Conservation (phyloP, 2,113 vertebrate genomes). For the Gymnobelideus leadbeateri region DNA sequence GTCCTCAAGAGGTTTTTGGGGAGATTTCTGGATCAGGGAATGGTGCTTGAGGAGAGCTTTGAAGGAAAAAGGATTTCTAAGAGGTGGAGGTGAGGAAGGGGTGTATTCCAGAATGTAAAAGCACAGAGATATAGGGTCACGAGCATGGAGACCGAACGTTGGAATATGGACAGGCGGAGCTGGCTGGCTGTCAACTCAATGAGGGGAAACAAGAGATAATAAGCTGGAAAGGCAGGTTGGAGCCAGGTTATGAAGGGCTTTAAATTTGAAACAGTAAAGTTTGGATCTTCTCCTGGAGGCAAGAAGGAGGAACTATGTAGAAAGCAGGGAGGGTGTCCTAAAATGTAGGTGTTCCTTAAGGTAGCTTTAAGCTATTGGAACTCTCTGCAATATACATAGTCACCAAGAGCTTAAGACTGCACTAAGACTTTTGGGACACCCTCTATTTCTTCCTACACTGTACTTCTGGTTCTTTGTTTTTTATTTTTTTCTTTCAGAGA, state of each 20-base stretch:
- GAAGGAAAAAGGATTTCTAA: no score
- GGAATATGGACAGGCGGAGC: no score
- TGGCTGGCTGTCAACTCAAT: no score
- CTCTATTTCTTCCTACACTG: background rate
- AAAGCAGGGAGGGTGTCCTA: background rate
- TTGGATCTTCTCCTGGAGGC: background rate
- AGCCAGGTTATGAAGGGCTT: background rate
- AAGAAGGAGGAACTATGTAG: background rate
- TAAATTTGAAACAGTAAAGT: background rate
- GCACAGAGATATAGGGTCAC: no score
- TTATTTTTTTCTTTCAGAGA: background rate
- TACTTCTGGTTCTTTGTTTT: background rate
- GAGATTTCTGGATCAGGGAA: no score
- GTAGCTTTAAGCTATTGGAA: background rate
- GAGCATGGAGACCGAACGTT: no score
- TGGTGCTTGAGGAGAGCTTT: no score
- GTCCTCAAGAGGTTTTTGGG: no score
- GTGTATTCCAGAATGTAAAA: no score
- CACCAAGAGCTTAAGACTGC: background rate
- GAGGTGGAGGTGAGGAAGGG: no score
- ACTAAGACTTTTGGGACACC: background rate
- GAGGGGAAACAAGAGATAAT: background rate
- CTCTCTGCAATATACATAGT: background rate
- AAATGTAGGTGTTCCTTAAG: background rate
- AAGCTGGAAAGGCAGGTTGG: background rate